Evolutionary conservation across 2,113 vertebrate species (phyloP).

Genomic region (Anoura caudifer): DNA sequence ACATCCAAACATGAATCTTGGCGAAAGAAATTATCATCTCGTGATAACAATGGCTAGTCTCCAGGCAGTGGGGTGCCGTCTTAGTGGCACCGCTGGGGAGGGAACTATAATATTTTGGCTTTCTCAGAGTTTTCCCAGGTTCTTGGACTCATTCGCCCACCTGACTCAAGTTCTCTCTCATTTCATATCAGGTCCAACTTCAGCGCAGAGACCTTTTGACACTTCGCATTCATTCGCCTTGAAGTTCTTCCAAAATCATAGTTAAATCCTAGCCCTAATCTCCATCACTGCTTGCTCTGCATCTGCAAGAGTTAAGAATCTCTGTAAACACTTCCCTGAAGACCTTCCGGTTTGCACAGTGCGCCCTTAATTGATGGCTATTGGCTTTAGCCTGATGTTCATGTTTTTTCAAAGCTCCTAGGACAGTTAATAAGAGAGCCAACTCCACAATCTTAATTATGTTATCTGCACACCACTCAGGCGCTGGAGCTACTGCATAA

Average conservation of each 20-base stretch:
- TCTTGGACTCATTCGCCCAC: background rate
- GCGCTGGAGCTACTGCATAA: fast-evolving
- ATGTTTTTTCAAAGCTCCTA: background rate
- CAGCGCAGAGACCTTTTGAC: background rate
- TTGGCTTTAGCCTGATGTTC: background rate
- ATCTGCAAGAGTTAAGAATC: background rate
- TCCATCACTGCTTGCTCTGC: background rate
- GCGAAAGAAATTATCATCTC: background rate
- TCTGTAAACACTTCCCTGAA: background rate
- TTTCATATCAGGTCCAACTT: background rate
- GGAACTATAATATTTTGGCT: background rate
- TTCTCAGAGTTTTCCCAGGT: background rate
- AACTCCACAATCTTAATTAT: background rate
- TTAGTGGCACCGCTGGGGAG: background rate
- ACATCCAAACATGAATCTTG: background rate
- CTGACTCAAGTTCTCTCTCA: background rate
- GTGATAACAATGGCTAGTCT: background rate
- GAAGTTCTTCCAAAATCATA: background rate
- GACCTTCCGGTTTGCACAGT: background rate
- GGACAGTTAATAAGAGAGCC: background rate
- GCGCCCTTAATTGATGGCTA: background rate
- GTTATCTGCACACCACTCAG: background rate
- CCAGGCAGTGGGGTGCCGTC: background rate
- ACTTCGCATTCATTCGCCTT: background rate
- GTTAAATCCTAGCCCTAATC: background rate